Conservation (phyloP, 2,797 vertebrate species). For the Pygocentrus nattereri region DNA sequence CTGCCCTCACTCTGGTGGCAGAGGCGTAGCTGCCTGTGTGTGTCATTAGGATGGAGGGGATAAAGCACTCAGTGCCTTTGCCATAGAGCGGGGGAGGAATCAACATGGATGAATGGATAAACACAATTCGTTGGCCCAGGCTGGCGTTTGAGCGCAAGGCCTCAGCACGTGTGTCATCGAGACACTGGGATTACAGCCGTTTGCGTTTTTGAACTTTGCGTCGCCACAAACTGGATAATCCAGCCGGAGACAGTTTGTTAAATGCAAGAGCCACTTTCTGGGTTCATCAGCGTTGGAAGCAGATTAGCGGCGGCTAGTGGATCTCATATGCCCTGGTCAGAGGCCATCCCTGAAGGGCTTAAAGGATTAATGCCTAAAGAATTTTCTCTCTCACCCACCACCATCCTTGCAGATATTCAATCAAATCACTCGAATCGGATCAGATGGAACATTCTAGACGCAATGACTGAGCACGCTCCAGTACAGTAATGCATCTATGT, state of each 20-base stretch:
- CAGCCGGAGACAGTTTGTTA: constrained; percentile 81
- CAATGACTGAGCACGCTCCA: background rate
- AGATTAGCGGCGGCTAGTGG: constrained; percentile 82
- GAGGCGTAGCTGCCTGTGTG: constrained; percentile 38
- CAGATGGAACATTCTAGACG: constrained; percentile 27
- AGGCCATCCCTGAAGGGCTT: constrained; percentile 83
- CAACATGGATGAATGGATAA: constrained; percentile 56
- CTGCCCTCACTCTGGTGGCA: constrained; percentile 17
- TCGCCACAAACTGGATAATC: constrained; percentile 74
- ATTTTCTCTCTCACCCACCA: constrained; percentile 58
- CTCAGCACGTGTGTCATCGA: constrained; percentile 60
- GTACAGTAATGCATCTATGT: constrained; percentile 25
- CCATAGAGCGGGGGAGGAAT: constrained; percentile 37
- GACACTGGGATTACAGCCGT: constrained; percentile 64
- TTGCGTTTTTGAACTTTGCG: constrained; percentile 70
- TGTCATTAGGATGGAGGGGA: constrained; percentile 54
- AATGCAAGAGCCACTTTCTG: constrained; percentile 81
- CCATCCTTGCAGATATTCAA: constrained; percentile 74
- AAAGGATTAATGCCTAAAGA: constrained; percentile 80
- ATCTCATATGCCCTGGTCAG: constrained; percentile 84
- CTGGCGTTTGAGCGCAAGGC: constrained; percentile 56
- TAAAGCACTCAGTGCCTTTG: constrained; percentile 57
- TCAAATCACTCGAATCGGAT: constrained; percentile 66
- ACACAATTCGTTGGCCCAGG: constrained; percentile 54
- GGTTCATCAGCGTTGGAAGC: constrained; percentile 80